Conservation (phyloP, 1,140 invertebrate genomes). For the Eueides isabella region DNA sequence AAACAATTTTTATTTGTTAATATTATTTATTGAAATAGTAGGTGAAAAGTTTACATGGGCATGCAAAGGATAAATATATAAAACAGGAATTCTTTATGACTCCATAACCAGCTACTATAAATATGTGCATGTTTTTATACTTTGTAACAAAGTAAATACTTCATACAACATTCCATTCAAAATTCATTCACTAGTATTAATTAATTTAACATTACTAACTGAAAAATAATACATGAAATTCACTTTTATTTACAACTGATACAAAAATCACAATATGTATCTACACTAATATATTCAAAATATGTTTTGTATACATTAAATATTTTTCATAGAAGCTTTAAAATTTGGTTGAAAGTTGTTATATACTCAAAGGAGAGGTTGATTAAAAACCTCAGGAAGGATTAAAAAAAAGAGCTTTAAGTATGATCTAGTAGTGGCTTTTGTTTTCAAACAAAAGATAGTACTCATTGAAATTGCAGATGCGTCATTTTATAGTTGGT, state of each 20-base stretch:
- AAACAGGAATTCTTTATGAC: background rate
- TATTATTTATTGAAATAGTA: background rate
- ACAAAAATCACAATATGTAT: background rate
- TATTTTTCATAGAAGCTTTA: background rate
- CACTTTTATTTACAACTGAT: background rate
- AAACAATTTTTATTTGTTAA: background rate
- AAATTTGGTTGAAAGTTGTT: background rate
- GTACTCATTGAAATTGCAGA: conserved; percentile 31
- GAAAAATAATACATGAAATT: background rate
- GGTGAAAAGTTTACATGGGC: background rate
- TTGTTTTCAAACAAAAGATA: conserved; percentile 31
- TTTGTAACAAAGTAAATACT: background rate
- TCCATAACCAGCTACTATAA: background rate
- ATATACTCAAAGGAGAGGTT: background rate
- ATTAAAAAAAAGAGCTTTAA: background rate
- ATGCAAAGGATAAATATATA: background rate
- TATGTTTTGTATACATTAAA: background rate
- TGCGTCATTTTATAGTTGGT: conserved; percentile 36
- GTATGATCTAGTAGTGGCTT: conserved; percentile 1
- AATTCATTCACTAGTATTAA: background rate
- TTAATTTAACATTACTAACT: conserved; percentile 4
- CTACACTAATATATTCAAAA: background rate
- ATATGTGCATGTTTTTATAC: conserved; percentile 11
- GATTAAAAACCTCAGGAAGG: conserved; percentile 14
- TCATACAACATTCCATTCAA: background rate